These are phyloP conservation scores for Epinephelus awoara DNA, from an alignment of 2,797 vertebrate species.

Conservation along the genomic window DNA sequence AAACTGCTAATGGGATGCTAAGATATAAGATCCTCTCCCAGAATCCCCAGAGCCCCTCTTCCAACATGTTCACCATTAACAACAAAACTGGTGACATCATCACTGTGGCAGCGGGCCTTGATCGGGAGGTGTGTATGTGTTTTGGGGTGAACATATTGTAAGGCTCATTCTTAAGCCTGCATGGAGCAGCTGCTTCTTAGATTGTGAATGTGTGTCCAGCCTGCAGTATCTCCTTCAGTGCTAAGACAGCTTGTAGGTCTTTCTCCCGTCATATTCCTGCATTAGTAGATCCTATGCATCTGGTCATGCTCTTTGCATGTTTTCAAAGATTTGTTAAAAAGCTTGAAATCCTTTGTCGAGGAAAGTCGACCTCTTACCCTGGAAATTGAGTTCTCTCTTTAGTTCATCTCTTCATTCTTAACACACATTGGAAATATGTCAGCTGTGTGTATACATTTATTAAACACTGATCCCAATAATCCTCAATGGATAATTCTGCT, in stretches of 20 bases:
- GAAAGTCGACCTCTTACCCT: too few species aligned
- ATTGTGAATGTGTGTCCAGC: conserved; percentile 32
- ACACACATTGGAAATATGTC: not conserved
- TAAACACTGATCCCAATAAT: not conserved
- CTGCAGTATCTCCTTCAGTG: conserved; percentile 42
- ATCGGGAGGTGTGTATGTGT: conserved; percentile 90
- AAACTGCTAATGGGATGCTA: conserved; percentile 95
- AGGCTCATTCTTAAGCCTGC: conserved; percentile 20
- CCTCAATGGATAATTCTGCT: too few species aligned
- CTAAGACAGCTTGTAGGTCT: conserved; percentile 28
- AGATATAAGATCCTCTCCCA: conserved; percentile 97
- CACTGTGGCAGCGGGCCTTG: conserved; percentile 96
- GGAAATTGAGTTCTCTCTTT: not conserved
- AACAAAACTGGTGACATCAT: conserved; percentile 98
- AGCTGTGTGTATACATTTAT: not conserved
- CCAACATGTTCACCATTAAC: conserved; percentile 99
- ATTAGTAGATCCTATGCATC: conserved; percentile 20
- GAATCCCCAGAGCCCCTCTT: conserved; percentile 93
- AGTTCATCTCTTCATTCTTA: not conserved
- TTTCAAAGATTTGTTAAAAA: conserved; percentile 4
- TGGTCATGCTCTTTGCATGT: not conserved
- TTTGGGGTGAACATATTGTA: conserved; percentile 21
- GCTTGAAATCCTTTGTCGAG: not conserved
- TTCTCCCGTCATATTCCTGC: conserved; percentile 19
- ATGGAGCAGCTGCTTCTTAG: conserved; percentile 49